phyloP scores from a whole-genome alignment of 2,797 vertebrate species.

The Yasuhikotakia modesta region DNA sequence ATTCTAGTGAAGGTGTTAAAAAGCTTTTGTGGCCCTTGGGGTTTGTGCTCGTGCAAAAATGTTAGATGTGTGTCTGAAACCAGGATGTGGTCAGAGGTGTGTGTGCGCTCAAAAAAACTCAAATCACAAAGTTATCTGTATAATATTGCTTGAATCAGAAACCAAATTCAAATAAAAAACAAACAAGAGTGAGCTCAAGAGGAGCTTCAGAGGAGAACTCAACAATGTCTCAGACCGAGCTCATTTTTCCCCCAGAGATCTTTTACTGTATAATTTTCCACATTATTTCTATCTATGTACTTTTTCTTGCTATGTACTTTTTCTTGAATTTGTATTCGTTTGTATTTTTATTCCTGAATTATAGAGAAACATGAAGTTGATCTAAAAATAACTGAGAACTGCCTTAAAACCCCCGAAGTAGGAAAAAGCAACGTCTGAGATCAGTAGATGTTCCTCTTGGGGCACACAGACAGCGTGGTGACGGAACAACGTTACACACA shows the following conservation, averaged over 20 bases:
- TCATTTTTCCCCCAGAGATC: too few species aligned
- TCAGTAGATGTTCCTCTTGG: neutral
- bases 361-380: neutral
- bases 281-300: too few species aligned
- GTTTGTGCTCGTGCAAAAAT: slow-evolving; percentile 34
- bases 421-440: neutral
- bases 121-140: neutral
- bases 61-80: slow-evolving; percentile 5
- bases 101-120: slow-evolving; percentile 12
- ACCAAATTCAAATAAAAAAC: too few species aligned
- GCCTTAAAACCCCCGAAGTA: neutral
- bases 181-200: neutral
- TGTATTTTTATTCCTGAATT: neutral
- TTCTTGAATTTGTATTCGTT: neutral
- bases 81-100: slow-evolving; percentile 43
- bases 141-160: neutral
- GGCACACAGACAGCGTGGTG: neutral
- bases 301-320: neutral
- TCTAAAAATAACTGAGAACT: neutral
- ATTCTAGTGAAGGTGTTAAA: slow-evolving; percentile 45
- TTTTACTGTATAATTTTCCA: too few species aligned
- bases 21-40: neutral
- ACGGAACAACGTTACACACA: slow-evolving; percentile 6
- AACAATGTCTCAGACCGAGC: neutral
- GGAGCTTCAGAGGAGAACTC: neutral